Conservation (phyloP, 2,797 vertebrate species). For the Micrastur ruficollis region DNA sequence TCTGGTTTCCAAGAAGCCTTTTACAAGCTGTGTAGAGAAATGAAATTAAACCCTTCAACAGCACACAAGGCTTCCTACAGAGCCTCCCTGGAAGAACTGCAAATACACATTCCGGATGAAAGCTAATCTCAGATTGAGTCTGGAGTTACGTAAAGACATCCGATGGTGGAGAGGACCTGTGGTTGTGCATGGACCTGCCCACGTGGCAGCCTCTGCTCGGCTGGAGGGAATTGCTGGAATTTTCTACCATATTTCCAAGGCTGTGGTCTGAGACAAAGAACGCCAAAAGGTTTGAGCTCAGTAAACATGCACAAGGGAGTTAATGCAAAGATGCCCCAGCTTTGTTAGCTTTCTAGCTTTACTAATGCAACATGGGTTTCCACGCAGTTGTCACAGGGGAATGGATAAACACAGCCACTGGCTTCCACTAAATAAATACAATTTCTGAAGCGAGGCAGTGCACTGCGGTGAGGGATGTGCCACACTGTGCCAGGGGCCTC, state of each 20-base stretch:
- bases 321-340: neutral
- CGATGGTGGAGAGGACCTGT: neutral
- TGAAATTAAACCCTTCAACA: neutral
- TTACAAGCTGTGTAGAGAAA: conserved; percentile 5
- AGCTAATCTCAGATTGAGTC: neutral
- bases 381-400: neutral
- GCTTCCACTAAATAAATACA: neutral
- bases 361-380: neutral
- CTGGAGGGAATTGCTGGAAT: neutral
- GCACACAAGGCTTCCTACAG: neutral
- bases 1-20: conserved; percentile 46
- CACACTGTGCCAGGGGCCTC: fast-evolving
- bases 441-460: neutral
- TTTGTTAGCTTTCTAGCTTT: neutral
- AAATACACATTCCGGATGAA: neutral
- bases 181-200: neutral
- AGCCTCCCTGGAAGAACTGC: neutral
- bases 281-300: neutral
- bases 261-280: neutral
- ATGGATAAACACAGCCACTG: neutral
- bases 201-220: neutral
- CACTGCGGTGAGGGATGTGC: neutral
- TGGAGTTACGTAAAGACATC: neutral
- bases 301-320: neutral
- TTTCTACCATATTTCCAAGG: neutral